phyloP scores from a whole-genome alignment of 2,113 vertebrate genomes.

The Chloropsis hardwickii region DNA sequence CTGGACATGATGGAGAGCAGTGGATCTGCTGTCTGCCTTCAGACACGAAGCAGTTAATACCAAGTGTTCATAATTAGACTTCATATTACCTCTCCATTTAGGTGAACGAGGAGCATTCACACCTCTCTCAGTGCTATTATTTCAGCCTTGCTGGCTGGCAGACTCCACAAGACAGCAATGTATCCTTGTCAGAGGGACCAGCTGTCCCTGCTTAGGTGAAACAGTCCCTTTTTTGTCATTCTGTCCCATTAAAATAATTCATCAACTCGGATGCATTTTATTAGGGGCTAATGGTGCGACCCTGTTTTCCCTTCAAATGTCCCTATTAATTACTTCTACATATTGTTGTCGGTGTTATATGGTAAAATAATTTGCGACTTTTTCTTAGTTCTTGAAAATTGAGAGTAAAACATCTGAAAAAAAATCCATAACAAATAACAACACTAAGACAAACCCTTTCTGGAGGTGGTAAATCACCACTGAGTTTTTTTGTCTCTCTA shows the following conservation, averaged over 20 bases:
- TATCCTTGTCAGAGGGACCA: constrained; percentile 68
- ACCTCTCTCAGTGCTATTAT: constrained; percentile 55
- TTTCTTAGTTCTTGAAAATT: neutral
- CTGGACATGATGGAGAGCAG: neutral
- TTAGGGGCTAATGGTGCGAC: constrained; percentile 36
- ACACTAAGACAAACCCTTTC: neutral
- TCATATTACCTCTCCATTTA: constrained; percentile 61
- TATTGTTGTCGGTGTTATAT: neutral
- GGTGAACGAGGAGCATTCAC: constrained; percentile 44
- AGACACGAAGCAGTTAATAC: constrained; percentile 50
- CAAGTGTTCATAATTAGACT: constrained; percentile 50
- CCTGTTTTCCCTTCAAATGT: constrained; percentile 47
- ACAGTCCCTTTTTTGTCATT: constrained; percentile 66
- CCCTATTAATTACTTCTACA: constrained; percentile 19
- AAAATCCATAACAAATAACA: neutral
- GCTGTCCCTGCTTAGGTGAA: constrained; percentile 63
- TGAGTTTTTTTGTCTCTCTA: neutral
- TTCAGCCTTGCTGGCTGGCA: constrained; percentile 60
- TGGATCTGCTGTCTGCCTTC: neutral
- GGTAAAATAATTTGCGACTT: neutral
- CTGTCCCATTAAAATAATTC: constrained; percentile 65
- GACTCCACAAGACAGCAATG: constrained; percentile 56
- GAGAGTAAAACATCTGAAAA: neutral
- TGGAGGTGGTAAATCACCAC: neutral
- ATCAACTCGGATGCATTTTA: constrained; percentile 41